Conservation (phyloP, 2,888 invertebrate species). For the Diogma glabrata region DNA sequence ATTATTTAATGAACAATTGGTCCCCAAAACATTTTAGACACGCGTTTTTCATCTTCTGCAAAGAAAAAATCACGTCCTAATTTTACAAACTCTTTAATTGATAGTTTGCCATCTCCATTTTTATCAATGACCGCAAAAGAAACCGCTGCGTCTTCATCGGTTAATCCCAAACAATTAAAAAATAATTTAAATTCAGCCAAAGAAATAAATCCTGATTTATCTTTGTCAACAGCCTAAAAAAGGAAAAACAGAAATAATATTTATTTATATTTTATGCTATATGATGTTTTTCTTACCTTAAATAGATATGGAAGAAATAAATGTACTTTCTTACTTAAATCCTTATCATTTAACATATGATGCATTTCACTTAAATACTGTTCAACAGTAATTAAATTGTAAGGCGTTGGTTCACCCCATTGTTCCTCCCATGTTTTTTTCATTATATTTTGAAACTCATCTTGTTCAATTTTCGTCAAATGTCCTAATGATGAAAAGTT, state of each 20-base stretch:
- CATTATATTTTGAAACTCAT: constrained; percentile 58
- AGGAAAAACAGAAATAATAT: constrained; percentile 1
- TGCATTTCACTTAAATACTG: constrained; percentile 74
- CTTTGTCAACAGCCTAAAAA: constrained; percentile 66
- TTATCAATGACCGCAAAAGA: constrained; percentile 69
- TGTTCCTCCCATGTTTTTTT: constrained; percentile 71
- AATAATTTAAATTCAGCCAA: constrained; percentile 74
- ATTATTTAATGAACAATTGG: no score
- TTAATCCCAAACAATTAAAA: constrained; percentile 65
- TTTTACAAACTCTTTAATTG: constrained; percentile 65
- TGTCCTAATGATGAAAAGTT: constrained; percentile 67
- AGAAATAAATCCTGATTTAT: constrained; percentile 64
- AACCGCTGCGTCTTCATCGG: constrained; percentile 61
- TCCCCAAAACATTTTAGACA: constrained; percentile 81
- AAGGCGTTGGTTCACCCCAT: constrained; percentile 70
- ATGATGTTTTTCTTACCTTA: constrained; percentile 42
- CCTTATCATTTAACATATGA: constrained; percentile 65
- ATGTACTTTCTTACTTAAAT: constrained; percentile 60
- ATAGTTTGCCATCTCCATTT: constrained; percentile 66
- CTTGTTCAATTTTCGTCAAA: constrained; percentile 49
- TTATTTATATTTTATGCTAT: background rate
- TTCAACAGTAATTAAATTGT: constrained; percentile 70
- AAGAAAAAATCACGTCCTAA: constrained; percentile 71
- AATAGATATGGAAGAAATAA: constrained; percentile 71
- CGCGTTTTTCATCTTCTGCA: constrained; percentile 59